Evolutionary conservation across 2,113 vertebrate species (phyloP).

Genomic region (Chloropsis cyanopogon): DNA sequence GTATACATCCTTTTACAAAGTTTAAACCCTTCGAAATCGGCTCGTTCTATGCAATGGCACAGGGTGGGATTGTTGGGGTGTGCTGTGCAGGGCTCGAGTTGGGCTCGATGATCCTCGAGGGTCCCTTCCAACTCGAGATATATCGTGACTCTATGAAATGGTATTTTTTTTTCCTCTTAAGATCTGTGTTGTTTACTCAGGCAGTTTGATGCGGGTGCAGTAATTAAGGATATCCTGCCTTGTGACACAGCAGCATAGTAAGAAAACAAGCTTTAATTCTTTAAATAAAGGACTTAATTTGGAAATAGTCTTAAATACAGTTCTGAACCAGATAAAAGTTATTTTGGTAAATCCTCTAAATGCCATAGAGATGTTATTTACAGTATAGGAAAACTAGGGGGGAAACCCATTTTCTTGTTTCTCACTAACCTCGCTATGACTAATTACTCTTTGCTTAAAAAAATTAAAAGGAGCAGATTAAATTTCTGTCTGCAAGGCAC

Average conservation of each 20-base stretch:
- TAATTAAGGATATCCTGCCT: too few species aligned
- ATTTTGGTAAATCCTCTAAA: conserved; percentile 9
- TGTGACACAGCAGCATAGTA: neutral
- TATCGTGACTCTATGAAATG: fast-evolving
- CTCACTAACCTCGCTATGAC: conserved; percentile 42
- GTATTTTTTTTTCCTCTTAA: neutral
- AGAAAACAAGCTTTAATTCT: neutral
- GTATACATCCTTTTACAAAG: fast-evolving
- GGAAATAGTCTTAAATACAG: conserved; percentile 45
- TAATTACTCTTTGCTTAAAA: conserved; percentile 66
- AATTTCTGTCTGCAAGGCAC: conserved; percentile 68
- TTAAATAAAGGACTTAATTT: conserved; percentile 8
- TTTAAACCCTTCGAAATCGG: neutral
- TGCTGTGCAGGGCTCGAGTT: neutral
- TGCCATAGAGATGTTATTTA: conserved; percentile 45
- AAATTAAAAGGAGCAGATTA: conserved; percentile 70
- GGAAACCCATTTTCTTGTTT: conserved; percentile 50
- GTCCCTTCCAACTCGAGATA: neutral
- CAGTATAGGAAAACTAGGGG: conserved; percentile 5
- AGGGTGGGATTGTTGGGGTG: neutral
- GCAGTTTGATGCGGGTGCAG: fast-evolving
- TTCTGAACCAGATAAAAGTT: conserved; percentile 36
- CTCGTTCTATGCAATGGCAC: fast-evolving
- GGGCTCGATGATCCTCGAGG: neutral
- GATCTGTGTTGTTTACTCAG: neutral